These are phyloP conservation scores for Actias luna DNA, from an alignment of 2,888 invertebrate genomes.

Conservation along the genomic window DNA sequence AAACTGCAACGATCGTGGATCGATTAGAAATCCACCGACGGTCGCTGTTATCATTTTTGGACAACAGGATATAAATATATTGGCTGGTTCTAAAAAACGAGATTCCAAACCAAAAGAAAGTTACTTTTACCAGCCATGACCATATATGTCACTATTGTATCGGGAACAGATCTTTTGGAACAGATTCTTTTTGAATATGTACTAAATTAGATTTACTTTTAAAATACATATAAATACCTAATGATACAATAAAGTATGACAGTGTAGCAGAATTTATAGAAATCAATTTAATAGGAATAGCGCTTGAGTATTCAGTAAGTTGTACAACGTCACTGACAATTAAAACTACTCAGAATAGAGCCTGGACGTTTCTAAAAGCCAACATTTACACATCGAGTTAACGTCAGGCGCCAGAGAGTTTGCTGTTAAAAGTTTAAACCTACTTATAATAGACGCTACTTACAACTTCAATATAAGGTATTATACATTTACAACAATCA, in stretches of 20 bases:
- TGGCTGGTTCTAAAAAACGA: too few species aligned
- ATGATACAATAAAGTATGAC: neutral
- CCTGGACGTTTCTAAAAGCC: slow-evolving; percentile 8
- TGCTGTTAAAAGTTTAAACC: slow-evolving; percentile 5
- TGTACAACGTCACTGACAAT: neutral
- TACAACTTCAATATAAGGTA: too few species aligned
- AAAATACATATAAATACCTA: neutral
- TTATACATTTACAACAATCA: too few species aligned
- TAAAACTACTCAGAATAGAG: slow-evolving; percentile 3
- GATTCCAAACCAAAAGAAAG: too few species aligned
- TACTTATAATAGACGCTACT: neutral
- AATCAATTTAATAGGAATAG: neutral
- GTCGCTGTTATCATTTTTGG: too few species aligned
- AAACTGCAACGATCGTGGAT: too few species aligned
- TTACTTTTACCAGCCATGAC: too few species aligned
- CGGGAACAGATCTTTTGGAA: too few species aligned
- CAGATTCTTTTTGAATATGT: neutral
- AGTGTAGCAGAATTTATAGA: neutral
- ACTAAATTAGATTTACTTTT: neutral
- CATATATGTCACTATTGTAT: too few species aligned
- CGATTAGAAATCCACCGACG: too few species aligned
- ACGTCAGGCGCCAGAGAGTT: slow-evolving; percentile 7
- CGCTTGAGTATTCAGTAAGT: neutral
- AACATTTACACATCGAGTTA: slow-evolving; percentile 4
- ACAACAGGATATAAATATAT: too few species aligned